Base-by-base conservation (phyloP, 92 coral and sea anemone species). In the Zoanthus sansibaricus region DNA sequence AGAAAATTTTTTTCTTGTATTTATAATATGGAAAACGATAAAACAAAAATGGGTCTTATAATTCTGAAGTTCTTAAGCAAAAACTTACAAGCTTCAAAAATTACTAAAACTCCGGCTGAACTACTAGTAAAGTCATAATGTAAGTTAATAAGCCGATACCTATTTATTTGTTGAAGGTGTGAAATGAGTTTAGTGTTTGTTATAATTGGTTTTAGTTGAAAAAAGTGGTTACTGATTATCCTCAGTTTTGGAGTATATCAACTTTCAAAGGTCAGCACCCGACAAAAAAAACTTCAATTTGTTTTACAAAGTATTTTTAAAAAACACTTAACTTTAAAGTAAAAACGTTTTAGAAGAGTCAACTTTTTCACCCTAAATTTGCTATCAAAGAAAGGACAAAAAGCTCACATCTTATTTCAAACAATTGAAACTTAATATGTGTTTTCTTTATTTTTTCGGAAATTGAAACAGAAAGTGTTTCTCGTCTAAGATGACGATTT, bases 91-190 rank as follows among this genome's bases (percentile, higher is more conserved):
- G 55, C 55, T 49, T 49, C 7, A 1, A 7, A 49, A 49, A 20
- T 62, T 17, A 16, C 17, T 8, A 61, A 61, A 15, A 61, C 16
- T 6, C 17, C 0, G 1, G 17, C 20, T 18, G 30, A 17, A 25
- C 25, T 25, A 25, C 30, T 61, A 16, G 18, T 61, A 18, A 16
- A 3, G 15, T 61, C 68, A 61, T 15, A 15, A 61, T 16, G 7
- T 15, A 61, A 17, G 20, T 62, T 7, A n/a, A 62, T 37, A 17
- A 21, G 30, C 30, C 69, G 69, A 4, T 25, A 37, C 4, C 42
- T 37, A 37, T 62, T 62, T 62, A n/a, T 62, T 62, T 62, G 69
- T 62, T 62, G 18, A 62, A n/a, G 69, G 69, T 62, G 69, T 17
- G 69, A 17, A 8, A 3, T n/a, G n/a, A 62, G n/a, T 62, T 62